phyloP scores from a whole-genome alignment of 2,797 vertebrate species.

The Eospalax fontanierii region DNA sequence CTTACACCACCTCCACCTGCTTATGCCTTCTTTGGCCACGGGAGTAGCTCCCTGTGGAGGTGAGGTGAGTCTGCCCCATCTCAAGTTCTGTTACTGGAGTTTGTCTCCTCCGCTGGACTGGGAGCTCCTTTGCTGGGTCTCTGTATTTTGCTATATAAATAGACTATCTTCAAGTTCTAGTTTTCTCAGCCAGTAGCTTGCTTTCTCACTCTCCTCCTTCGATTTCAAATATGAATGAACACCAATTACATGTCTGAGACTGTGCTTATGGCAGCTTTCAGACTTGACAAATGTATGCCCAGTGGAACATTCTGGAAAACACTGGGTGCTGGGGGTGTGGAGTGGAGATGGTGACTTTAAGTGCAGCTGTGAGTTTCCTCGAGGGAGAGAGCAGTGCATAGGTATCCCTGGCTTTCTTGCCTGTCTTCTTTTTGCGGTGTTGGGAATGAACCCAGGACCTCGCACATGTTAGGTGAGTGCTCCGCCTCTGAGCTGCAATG shows the following conservation, averaged over 20 bases:
- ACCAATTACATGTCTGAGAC: not conserved
- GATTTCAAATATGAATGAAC: not conserved
- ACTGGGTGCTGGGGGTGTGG: not conserved
- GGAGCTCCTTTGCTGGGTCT: not conserved
- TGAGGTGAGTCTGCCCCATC: accelerated
- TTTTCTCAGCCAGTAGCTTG: not conserved
- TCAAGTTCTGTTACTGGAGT: accelerated
- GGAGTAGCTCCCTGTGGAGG: accelerated
- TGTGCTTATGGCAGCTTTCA: not conserved
- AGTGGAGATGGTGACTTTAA: accelerated
- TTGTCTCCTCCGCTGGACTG: not conserved
- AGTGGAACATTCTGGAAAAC: not conserved
- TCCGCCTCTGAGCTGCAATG: too few relatives aligned
- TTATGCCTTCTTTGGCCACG: not conserved
- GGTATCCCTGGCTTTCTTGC: not conserved
- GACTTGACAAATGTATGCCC: not conserved
- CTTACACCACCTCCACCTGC: not conserved
- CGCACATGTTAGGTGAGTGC: not conserved
- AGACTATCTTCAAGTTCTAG: not conserved
- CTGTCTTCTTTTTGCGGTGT: not conserved
- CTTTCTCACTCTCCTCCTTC: not conserved
- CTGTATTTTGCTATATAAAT: not conserved
- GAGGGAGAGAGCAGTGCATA: not conserved
- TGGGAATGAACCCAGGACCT: not conserved
- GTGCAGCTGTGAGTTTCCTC: not conserved